Conservation (phyloP, 2,888 invertebrate genomes). For the Diachrysia chrysitis region DNA sequence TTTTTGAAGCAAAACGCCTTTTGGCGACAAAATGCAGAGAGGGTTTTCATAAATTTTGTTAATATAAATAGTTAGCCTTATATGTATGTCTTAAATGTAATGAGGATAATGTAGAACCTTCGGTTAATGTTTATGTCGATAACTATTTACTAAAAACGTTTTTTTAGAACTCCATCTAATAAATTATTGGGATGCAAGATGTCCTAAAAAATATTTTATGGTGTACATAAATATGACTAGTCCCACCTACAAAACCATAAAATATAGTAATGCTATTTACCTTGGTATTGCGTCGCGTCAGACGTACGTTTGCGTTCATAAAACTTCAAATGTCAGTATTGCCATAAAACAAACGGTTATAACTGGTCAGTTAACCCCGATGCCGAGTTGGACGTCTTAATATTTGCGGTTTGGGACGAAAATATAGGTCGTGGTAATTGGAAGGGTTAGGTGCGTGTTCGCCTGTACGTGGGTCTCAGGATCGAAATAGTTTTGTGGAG, state of each 20-base stretch:
- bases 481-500: not conserved
- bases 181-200: too few relatives aligned
- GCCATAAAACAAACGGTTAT: conserved; percentile 51
- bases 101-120: too few relatives aligned
- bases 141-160: too few relatives aligned
- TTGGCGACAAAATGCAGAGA: too few relatives aligned
- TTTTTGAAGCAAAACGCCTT: too few relatives aligned
- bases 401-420: conserved; percentile 29
- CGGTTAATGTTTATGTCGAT: too few relatives aligned
- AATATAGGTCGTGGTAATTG: conserved; percentile 28
- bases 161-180: too few relatives aligned
- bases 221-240: not conserved
- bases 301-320: conserved; percentile 27
- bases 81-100: too few relatives aligned
- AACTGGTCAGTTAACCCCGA: conserved; percentile 44
- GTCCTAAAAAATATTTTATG: not conserved
- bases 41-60: too few relatives aligned
- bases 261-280: conserved; percentile 15
- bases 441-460: conserved; percentile 20
- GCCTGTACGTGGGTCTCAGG: not conserved
- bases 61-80: too few relatives aligned
- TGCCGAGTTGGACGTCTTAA: conserved; percentile 46
- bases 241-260: not conserved
- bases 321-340: conserved; percentile 53
- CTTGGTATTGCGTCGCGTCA: conserved; percentile 13